Evolutionary conservation across 2,113 vertebrate species (phyloP).

Genomic region (Cynopterus brachyotis): DNA sequence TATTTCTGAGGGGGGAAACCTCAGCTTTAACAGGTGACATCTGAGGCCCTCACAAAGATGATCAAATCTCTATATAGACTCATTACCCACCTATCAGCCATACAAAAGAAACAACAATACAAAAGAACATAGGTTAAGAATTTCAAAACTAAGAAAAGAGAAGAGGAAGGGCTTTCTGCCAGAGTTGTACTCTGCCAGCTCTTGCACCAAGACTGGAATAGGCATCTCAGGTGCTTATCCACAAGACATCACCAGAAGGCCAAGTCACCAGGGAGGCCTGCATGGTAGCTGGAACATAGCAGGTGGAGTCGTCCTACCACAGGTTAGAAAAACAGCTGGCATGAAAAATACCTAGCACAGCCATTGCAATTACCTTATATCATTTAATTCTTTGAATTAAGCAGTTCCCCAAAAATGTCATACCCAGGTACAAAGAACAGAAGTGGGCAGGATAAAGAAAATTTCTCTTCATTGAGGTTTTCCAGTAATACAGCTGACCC

Average conservation of each 20-base stretch:
- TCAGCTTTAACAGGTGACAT: not conserved
- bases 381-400: not conserved
- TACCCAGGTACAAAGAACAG: not conserved
- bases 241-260: not conserved
- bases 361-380: not conserved
- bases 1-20: not conserved
- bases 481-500: not conserved
- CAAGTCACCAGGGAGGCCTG: not conserved
- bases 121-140: not conserved
- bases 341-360: not conserved
- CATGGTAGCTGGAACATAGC: not conserved
- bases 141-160: not conserved
- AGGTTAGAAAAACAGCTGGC: not conserved
- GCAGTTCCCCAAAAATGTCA: not conserved
- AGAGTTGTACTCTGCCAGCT: accelerated
- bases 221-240: not conserved
- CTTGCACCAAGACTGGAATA: not conserved
- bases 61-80: not conserved
- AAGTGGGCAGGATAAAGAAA: not conserved
- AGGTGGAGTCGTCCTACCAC: not conserved
- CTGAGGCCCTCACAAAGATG: not conserved
- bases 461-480: not conserved
- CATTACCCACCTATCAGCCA: not conserved
- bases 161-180: not conserved
- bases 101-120: not conserved